phyloP scores from a whole-genome alignment of 2,797 vertebrate species.

The Sarcophilus harrisii region DNA sequence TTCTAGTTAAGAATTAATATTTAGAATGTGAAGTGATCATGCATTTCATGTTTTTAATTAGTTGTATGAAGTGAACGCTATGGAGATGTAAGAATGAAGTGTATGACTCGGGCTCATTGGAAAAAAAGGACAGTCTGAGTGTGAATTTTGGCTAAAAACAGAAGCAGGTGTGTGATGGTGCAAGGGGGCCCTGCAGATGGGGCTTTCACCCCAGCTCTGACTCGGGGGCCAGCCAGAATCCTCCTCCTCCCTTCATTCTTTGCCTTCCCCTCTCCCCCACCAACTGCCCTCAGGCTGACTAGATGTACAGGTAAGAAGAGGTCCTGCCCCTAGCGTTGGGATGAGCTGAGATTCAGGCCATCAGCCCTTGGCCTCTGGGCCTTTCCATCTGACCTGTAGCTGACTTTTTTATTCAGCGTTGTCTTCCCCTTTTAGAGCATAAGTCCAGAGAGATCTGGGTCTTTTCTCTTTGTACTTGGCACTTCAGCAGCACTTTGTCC shows the following conservation, averaged over 20 bases:
- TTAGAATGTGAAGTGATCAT: neutral
- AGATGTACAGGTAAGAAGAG: neutral
- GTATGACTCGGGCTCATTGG: neutral
- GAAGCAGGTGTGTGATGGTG: neutral
- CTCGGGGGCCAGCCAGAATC: neutral
- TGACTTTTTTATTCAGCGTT: neutral
- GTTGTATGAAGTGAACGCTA: neutral
- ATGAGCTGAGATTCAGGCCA: neutral
- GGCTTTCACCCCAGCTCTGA: too few relatives aligned
- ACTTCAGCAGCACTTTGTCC: neutral
- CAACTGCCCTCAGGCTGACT: neutral
- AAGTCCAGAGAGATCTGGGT: neutral
- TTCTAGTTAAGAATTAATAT: neutral
- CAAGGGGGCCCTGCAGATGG: neutral
- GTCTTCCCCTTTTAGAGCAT: neutral
- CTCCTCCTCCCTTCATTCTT: neutral
- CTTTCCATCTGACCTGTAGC: neutral
- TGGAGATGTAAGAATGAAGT: neutral
- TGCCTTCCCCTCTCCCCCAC: neutral
- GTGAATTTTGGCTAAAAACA: neutral
- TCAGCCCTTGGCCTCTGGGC: too few relatives aligned
- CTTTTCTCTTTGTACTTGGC: neutral
- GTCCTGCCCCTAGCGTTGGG: neutral
- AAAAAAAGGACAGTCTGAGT: neutral
- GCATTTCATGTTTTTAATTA: neutral